Base-by-base conservation (phyloP, 2,113 vertebrate species). In the Astur gentilis region DNA sequence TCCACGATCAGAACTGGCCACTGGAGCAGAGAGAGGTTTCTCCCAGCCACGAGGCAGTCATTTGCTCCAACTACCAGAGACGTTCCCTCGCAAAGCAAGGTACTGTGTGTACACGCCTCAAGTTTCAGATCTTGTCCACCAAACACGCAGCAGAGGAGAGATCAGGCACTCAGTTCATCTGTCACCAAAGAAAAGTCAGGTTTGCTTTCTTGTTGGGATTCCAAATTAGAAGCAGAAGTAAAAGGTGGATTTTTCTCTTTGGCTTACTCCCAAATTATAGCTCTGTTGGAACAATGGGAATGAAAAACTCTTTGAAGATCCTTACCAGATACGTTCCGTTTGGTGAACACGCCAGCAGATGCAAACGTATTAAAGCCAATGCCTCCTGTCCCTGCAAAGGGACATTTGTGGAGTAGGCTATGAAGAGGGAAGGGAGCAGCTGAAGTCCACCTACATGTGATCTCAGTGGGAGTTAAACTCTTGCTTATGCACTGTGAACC, bases 151-250 rank as follows among this genome's bases (percentile, higher is more conserved):
- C 69, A 76, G 31, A 40, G 50, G 55, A 72, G 17, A 67, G 17
- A 52, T 44, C 69, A 79, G 18, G 42, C n/a, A 20, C 58, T 60
- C 49, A 26, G 40, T 21, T 52, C 75, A 36, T 19, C 45, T 66
- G 52, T 9, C 58, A 49, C 34, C 61, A 62, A 9, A 40, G 57
- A 9, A 17, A 72, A 54, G 22, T 8, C 67, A 50, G 0, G 0
- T 45, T 36, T 77, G 31, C 14, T 31, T n/a, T 32, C 55, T 47
- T 61, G n/a, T 25, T 42, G 55, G 64, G 38, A 83, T 58, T 88
- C 78, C 44, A 10, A 73, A 54, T 26, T 42, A 69, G 54, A 77
- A 69, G 70, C 31, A 82, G 40, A 80, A 45, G 29, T 34, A 60
- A 54, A 88, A 73, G 7, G 14, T 23, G 20, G 3, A 6, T 29